phyloP scores from a whole-genome alignment of 2,888 invertebrate species.

The Sepiola atlantica region DNA sequence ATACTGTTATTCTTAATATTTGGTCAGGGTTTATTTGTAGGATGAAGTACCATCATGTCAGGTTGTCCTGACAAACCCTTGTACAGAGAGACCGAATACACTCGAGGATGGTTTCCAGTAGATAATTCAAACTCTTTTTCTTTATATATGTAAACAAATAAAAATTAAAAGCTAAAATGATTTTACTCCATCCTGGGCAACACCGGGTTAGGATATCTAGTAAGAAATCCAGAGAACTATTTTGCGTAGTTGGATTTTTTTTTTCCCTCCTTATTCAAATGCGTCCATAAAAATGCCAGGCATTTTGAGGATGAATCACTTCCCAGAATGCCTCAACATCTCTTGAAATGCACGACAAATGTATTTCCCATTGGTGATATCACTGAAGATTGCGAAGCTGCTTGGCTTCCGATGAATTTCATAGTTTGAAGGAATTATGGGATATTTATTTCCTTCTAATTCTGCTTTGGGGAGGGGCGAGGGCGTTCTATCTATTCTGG shows the following conservation, averaged over 20 bases:
- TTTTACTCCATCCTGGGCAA: neutral
- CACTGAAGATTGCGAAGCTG: conserved; percentile 14
- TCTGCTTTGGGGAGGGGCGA: neutral
- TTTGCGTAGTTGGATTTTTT: neutral
- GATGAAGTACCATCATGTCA: too few species aligned
- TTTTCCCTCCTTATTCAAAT: neutral
- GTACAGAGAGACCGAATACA: too few species aligned
- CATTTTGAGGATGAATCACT: neutral
- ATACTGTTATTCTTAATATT: too few species aligned
- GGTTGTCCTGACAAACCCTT: too few species aligned
- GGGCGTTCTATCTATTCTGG: neutral
- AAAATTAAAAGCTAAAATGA: neutral
- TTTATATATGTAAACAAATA: neutral
- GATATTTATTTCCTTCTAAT: neutral
- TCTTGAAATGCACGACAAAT: neutral
- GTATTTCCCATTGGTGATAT: conserved; percentile 32
- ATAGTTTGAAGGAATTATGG: conserved; percentile 6
- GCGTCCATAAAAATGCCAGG: neutral
- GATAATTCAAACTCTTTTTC: too few species aligned
- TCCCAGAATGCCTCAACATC: neutral
- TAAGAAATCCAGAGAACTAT: neutral
- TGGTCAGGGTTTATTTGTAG: too few species aligned
- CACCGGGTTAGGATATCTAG: neutral
- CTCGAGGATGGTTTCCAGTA: too few species aligned
- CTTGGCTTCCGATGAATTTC: conserved; percentile 12